A percentile compares a stretch with the other conserved stretches of the same genome.
Evolutionary conservation across 2,797 vertebrate species (phyloP).

Genomic region (Chrysocyon brachyurus): DNA sequence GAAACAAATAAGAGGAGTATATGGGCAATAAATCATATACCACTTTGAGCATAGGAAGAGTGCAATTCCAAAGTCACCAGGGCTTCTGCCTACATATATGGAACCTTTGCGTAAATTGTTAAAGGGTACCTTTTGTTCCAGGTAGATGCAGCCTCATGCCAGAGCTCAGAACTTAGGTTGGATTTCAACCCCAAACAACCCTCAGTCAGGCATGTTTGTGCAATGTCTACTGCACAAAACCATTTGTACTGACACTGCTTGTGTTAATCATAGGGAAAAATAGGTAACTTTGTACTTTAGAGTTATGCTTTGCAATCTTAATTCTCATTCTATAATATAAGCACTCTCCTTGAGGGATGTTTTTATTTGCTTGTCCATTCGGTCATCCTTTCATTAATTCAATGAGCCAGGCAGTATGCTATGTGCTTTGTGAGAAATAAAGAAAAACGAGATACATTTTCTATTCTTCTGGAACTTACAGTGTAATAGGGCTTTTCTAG

Average conservation of each 20-base stretch:
- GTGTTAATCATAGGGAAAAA: background rate
- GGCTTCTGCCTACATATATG: background rate
- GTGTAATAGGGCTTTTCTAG: background rate
- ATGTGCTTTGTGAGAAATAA: constrained; percentile 37
- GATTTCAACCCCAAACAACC: background rate
- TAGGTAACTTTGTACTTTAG: background rate
- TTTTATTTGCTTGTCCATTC: background rate
- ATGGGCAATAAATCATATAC: background rate
- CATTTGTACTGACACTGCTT: background rate
- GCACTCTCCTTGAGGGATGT: background rate
- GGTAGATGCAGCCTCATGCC: background rate
- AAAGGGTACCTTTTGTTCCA: background rate
- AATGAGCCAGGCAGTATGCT: background rate
- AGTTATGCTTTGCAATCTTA: background rate
- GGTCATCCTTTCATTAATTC: background rate
- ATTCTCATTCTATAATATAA: constrained; percentile 41
- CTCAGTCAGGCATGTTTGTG: background rate
- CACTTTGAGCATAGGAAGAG: background rate
- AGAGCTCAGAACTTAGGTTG: background rate
- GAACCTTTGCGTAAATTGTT: background rate
- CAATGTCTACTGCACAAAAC: background rate
- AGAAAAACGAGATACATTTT: background rate
- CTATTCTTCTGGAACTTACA: background rate
- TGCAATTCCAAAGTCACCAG: background rate
- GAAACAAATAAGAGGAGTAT: background rate